Percentiles rank a stretch among this genome's conserved stretches.
Conservation (phyloP, 1,140 invertebrate genomes). For the Micrasema longulum region DNA sequence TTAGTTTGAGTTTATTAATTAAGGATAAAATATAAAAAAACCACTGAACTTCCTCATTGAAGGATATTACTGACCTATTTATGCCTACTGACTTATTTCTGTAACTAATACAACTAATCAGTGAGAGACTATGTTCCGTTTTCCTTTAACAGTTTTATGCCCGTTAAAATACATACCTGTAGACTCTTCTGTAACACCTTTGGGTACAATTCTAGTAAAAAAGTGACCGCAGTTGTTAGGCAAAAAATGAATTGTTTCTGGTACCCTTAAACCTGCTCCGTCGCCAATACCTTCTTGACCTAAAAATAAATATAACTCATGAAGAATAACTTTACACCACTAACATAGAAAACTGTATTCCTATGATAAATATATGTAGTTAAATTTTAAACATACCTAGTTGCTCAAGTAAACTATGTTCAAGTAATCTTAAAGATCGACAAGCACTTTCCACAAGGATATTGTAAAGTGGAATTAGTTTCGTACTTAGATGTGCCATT, state of each 20-base stretch:
- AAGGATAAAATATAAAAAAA: too few species aligned
- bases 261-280: constrained; percentile 64
- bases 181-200: constrained; percentile 71
- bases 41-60: too few species aligned
- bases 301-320: constrained; percentile 54
- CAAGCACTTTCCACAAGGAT: constrained; percentile 80
- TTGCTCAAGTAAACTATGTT: constrained; percentile 71
- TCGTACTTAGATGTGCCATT: constrained; percentile 75
- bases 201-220: constrained; percentile 78
- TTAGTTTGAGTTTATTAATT: too few species aligned
- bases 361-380: too few species aligned
- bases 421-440: constrained; percentile 74
- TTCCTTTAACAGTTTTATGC: too few species aligned
- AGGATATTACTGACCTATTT: too few species aligned
- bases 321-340: too few species aligned
- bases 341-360: too few species aligned
- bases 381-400: constrained; percentile 58
- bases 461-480: constrained; percentile 74
- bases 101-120: too few species aligned
- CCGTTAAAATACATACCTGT: constrained; percentile 73
- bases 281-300: constrained; percentile 66
- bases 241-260: constrained; percentile 75
- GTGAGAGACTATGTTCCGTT: too few species aligned
- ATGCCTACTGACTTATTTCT: too few species aligned
- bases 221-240: constrained; percentile 78